These are phyloP conservation scores for Lycorma delicatula DNA, from an alignment of 1,140 invertebrate genomes.

Conservation along the genomic window DNA sequence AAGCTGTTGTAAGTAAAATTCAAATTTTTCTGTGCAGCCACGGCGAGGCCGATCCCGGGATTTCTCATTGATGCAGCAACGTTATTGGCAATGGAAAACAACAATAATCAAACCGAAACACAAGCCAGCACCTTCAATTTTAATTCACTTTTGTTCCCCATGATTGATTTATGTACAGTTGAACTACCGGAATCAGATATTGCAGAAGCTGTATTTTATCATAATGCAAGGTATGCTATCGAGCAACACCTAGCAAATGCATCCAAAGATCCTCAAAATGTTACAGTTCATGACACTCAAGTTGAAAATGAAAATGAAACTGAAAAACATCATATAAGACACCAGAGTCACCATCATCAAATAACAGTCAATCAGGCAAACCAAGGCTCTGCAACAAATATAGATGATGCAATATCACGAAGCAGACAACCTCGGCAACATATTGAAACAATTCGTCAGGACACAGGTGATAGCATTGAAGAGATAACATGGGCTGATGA, in stretches of 20 bases:
- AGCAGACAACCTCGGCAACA: constrained; percentile 1
- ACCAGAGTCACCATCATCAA: constrained; percentile 9
- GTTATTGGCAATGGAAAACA: background rate
- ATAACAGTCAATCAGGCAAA: no score
- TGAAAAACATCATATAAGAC: constrained; percentile 5
- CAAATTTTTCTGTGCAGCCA: constrained; percentile 22
- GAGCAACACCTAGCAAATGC: constrained; percentile 3
- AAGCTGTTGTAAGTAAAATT: no score
- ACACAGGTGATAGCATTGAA: constrained; percentile 17
- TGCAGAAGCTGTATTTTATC: constrained; percentile 10
- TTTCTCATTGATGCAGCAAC: constrained; percentile 16
- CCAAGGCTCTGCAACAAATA: no score
- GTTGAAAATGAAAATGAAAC: no score
- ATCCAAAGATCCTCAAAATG: background rate
- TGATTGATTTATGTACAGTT: constrained; percentile 27
- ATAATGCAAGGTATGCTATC: constrained; percentile 15
- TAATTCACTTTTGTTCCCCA: constrained; percentile 21
- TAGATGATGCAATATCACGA: no score
- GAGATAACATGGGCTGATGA: constrained; percentile 17
- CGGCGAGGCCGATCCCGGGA: constrained; percentile 14
- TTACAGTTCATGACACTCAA: no score
- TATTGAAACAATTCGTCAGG: constrained; percentile 2
- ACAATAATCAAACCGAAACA: background rate
- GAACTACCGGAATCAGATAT: constrained; percentile 23
- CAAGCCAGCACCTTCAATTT: constrained; percentile 3